Base-by-base conservation (phyloP, 2,113 vertebrate species). In the Corythornis vintsioides region DNA sequence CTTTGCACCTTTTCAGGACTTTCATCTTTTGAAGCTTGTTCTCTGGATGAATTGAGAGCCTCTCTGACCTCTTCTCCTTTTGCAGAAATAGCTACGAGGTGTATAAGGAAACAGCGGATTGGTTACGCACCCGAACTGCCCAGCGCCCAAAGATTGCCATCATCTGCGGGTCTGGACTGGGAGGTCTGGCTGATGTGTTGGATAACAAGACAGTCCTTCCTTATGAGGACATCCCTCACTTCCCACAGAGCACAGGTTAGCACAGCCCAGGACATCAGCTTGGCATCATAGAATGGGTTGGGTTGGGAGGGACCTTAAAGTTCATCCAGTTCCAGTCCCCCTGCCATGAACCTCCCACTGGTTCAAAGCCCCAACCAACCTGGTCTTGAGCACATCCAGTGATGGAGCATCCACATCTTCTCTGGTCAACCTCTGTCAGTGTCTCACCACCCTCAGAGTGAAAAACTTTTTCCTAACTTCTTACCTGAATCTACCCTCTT, bases 141-240 rank as follows among this genome's bases (percentile, higher is more conserved):
- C 91, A 61, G 83, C 11, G 2, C 69, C 98, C 98, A 2, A 97
- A 95, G 87, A 91, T 97, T 0, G 98, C 98, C 77, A 97, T 98
- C 74, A 95, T 98, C 96, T 98, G 98, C 2, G 98, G 98, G 2
- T 98, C 98, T 4, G 98, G 98, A 17, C 96, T 98, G 40, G 98
- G 98, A 5, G 96, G 96, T 5, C 92, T 98, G 93, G 98, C 97
- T 2, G 96, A 98, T 11, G 79, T 94, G 33, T 22, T 98, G 92
- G 86, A 85, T 0, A 94, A 98, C 93, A 97, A 83, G 81, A 91
- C 3, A 3, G 56, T 24, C 12, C 96, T 98, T 74, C 61, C 38
- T 0, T 99, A 98, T 16, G 28, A 97, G 65, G 72, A 98, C 18
- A 98, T 98, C 82, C 98, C 98, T 38, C 86, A 28, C 56, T 99